phyloP scores from a whole-genome alignment of 1,140 invertebrate species.

The Heliconius melpomene region DNA sequence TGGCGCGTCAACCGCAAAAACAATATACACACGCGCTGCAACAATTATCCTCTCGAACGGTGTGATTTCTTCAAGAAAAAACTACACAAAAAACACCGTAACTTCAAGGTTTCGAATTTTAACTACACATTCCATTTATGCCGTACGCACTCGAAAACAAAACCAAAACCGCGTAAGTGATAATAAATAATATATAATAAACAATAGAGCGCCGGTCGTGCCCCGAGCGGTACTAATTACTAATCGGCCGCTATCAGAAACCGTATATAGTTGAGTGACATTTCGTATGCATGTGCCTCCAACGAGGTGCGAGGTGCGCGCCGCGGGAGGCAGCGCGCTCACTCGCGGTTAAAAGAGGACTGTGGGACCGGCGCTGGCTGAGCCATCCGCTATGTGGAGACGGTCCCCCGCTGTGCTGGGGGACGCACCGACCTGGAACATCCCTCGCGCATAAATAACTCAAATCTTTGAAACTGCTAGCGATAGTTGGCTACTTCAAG shows the following conservation, averaged over 20 bases:
- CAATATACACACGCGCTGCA: constrained; percentile 52
- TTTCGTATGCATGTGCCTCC: constrained; percentile 70
- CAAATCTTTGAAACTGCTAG: constrained; percentile 34
- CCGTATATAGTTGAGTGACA: constrained; percentile 62
- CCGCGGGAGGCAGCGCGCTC: constrained; percentile 74
- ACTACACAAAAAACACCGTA: constrained; percentile 54
- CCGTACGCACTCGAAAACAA: constrained; percentile 45
- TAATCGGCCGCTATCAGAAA: constrained; percentile 65
- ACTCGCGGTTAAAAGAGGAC: constrained; percentile 73
- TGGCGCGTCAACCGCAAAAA: constrained; percentile 46
- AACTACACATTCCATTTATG: constrained; percentile 74
- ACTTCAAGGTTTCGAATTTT: constrained; percentile 63
- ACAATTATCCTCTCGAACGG: constrained; percentile 53
- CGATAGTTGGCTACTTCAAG: constrained; percentile 18
- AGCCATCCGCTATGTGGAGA: constrained; percentile 42
- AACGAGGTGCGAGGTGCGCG: constrained; percentile 63
- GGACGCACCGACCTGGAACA: constrained; percentile 67
- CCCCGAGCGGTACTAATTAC: constrained; percentile 60
- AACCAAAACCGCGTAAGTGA: constrained; percentile 54
- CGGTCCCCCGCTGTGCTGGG: constrained; percentile 46
- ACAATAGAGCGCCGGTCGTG: constrained; percentile 50
- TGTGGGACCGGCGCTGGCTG: constrained; percentile 51
- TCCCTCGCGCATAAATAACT: constrained; percentile 59
- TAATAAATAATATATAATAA: constrained; percentile 40
- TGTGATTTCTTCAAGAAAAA: constrained; percentile 27